These are phyloP conservation scores for Pantelozetes paolii DNA, from an alignment of 2,888 invertebrate species.

Conservation along the genomic window DNA sequence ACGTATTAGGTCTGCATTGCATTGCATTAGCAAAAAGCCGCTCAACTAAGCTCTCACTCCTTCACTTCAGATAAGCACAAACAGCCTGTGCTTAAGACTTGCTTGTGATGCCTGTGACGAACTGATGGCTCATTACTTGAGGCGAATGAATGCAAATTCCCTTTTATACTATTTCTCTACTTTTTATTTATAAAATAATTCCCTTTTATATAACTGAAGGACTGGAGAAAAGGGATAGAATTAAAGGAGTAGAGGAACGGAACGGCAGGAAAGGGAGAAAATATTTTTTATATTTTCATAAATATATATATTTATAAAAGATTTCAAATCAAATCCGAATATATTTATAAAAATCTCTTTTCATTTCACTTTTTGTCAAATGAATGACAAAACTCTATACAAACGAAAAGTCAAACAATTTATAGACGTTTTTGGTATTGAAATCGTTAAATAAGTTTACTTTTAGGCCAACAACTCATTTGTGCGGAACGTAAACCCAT, in stretches of 20 bases:
- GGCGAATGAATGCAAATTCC: slow-evolving; percentile 33
- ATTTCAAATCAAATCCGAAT: slow-evolving; percentile 30
- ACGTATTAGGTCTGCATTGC: not conserved
- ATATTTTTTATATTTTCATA: not conserved
- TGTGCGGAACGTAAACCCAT: not conserved
- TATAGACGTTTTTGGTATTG: not conserved
- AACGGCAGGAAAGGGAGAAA: too few species aligned
- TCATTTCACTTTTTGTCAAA: slow-evolving; percentile 6
- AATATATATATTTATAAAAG: slow-evolving; percentile 4
- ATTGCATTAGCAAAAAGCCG: slow-evolving; percentile 23
- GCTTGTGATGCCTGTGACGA: too few species aligned
- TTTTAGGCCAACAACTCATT: slow-evolving; percentile 9
- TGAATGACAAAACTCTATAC: slow-evolving; percentile 12
- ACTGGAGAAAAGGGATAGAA: slow-evolving; percentile 12
- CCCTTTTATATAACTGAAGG: slow-evolving; percentile 23
- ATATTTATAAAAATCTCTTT: slow-evolving; percentile 5
- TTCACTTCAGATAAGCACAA: slow-evolving; percentile 14
- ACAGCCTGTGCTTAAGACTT: slow-evolving; percentile 24
- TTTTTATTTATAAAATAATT: slow-evolving; percentile 31
- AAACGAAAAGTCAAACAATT: not conserved
- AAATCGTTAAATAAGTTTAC: slow-evolving; percentile 15
- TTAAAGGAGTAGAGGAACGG: not conserved
- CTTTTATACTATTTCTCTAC: not conserved
- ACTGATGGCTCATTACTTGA: slow-evolving; percentile 35
- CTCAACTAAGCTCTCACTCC: slow-evolving; percentile 20